Conservation (phyloP, 2,888 invertebrate species). For the Dicranocentrus wangi region DNA sequence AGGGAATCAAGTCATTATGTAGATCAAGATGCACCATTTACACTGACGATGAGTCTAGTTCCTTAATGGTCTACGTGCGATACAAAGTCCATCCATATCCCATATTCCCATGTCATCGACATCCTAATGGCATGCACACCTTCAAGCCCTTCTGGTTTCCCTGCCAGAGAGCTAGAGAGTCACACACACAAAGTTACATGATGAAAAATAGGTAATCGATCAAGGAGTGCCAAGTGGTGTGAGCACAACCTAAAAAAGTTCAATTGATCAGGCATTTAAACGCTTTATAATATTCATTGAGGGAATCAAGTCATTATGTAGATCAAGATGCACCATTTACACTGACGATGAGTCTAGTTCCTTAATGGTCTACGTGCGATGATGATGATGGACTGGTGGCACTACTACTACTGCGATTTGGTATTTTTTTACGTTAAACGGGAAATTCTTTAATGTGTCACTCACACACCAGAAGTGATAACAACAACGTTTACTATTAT, state of each 20-base stretch:
- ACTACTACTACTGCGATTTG: no score
- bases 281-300: no score
- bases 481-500: not conserved
- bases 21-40: not conserved
- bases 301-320: no score
- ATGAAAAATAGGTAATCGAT: constrained; percentile 10
- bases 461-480: constrained; percentile 19
- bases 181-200: not conserved
- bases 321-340: not conserved
- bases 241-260: not conserved
- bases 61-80: no score
- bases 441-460: constrained; percentile 23
- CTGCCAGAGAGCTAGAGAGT: not conserved
- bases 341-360: no score
- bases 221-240: constrained; percentile 14
- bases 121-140: not conserved
- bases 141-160: not conserved
- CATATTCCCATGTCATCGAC: no score
- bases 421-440: no score
- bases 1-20: no score
- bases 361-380: no score
- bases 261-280: not conserved
- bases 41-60: no score
- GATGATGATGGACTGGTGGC: no score
- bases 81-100: not conserved